These are phyloP conservation scores for Ia io DNA, from an alignment of 2,113 vertebrate species.

Conservation along the genomic window DNA sequence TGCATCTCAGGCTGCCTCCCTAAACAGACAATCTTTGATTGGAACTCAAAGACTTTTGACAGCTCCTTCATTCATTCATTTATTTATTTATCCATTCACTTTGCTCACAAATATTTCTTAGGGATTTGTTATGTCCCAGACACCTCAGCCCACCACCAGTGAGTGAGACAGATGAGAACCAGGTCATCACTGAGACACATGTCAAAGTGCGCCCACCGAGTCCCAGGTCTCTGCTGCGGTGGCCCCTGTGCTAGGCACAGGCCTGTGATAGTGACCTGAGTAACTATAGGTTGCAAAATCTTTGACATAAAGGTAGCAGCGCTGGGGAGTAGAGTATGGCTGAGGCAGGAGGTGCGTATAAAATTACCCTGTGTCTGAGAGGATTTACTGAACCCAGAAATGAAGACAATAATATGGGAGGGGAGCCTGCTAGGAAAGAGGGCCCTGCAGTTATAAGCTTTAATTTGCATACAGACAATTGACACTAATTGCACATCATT, in stretches of 20 bases:
- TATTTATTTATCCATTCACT: not conserved
- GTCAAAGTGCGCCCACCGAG: not conserved
- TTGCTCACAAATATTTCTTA: not conserved
- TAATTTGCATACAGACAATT: constrained; percentile 77
- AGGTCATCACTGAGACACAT: not conserved
- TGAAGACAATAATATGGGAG: not conserved
- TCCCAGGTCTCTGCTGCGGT: fast-evolving
- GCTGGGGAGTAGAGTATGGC: not conserved
- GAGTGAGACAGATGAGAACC: not conserved
- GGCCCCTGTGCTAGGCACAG: not conserved
- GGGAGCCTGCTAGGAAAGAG: not conserved
- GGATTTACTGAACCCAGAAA: constrained; percentile 48
- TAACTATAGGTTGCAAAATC: not conserved
- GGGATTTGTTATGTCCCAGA: not conserved
- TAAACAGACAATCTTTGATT: not conserved
- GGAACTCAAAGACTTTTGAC: not conserved
- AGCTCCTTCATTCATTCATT: not conserved
- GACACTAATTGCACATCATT: constrained; percentile 75
- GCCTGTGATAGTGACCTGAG: not conserved
- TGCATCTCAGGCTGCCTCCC: not conserved
- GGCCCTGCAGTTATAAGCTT: constrained; percentile 18
- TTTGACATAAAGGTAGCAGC: not conserved
- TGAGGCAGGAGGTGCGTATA: not conserved
- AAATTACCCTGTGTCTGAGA: not conserved
- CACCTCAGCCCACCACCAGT: not conserved